Percentiles rank a stretch among this genome's conserved stretches.
Evolutionary conservation across 2,113 vertebrate species (phyloP).

Genomic region (Triplophysa dalaica): DNA sequence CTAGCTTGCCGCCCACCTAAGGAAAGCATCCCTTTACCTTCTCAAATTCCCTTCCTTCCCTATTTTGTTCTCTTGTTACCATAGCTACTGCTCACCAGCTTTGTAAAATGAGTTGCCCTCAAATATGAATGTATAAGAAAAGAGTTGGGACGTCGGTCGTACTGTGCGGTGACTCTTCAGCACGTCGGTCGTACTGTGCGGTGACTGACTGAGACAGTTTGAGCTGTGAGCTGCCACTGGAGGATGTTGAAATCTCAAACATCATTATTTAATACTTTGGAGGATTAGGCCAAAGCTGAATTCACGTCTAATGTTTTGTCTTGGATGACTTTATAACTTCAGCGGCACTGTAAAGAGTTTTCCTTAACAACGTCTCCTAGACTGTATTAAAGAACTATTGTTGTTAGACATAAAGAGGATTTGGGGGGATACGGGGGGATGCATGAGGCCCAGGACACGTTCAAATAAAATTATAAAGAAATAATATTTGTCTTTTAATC

Average conservation of each 20-base stretch:
- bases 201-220: neutral
- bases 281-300: slow-evolving; percentile 7
- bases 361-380: neutral
- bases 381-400: neutral
- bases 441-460: too few species aligned
- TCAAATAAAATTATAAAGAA: too few species aligned
- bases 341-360: slow-evolving; percentile 11
- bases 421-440: too few species aligned
- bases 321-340: slow-evolving; percentile 10
- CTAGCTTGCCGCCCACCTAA: slow-evolving; percentile 17
- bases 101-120: slow-evolving; percentile 8
- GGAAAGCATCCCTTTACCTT: slow-evolving; percentile 38
- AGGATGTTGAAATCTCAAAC: slow-evolving; percentile 38
- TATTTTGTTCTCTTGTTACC: slow-evolving; percentile 33
- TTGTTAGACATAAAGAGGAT: too few species aligned
- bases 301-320: slow-evolving; percentile 15
- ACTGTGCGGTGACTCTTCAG: slow-evolving; percentile 30
- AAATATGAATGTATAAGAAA: neutral
- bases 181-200: slow-evolving; percentile 30
- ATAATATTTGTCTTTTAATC: too few species aligned
- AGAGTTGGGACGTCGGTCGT: slow-evolving; percentile 21
- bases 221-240: slow-evolving; percentile 22
- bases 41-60: neutral
- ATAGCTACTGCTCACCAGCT: slow-evolving; percentile 42
- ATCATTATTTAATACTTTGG: slow-evolving; percentile 43